Evolutionary conservation across 2,888 invertebrate genomes (phyloP), one percentile per base, ranked within the genome.

Genomic region (Mimumesa dahlbomi): DNA sequence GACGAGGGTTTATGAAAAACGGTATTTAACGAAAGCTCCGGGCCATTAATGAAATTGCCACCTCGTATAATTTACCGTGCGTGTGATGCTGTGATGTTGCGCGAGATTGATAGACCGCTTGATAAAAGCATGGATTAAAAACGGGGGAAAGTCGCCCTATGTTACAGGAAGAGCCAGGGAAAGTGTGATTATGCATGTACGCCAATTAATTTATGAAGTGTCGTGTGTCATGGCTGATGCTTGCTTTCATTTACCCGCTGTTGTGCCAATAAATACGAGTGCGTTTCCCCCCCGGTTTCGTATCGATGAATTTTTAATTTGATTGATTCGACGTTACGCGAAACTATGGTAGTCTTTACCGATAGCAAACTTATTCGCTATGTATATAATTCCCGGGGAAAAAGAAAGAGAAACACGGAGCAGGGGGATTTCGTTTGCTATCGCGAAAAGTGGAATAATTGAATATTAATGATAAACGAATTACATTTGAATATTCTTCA

Each of bases 201-300:
- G 36, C 56, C 63, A 59, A 68, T 72, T 72, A 54, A 64, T 72
- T 72, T 68, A 68, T 63, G 59, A 68, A 68, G 54, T 59, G 63
- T 64, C 46, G 59, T 43, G 22, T 21, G 59, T 40, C 13, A 49
- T 25, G 25, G 50, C 46, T 46, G 71, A 71, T 53, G 45, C 64
- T 69, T 58, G 49, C 29, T 70, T 65, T 66, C 62, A 71, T 71
- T 71, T 71, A 49, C 57, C 31, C 19, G 25, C 25, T 45, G 34
- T 11, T 46, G 59, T 49, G 38, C 54, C 52, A 67, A 67, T 71
- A 71, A 67, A 42, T 52, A 50, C 46, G 57, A 67, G 62, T 62
- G 67, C 67, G 49, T 53, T 57, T 67, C 43, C n/a, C n/a, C n/a
- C n/a, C n/a, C 25, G 43, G 34, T 49, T 29, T 57, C 49, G 53